Conservation (phyloP, 2,888 invertebrate genomes). For the Euclidia mi region DNA sequence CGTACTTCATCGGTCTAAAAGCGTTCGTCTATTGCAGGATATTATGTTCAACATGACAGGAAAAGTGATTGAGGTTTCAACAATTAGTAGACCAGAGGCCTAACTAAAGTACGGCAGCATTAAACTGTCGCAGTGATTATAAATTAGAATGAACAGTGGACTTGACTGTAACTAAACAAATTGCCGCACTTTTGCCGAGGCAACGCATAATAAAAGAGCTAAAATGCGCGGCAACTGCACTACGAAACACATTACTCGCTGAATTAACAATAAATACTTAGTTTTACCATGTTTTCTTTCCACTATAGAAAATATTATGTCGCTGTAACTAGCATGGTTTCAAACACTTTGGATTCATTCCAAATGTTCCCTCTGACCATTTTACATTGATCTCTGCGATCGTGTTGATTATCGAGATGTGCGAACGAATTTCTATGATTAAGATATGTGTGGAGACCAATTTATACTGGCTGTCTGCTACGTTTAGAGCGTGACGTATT, state of each 20-base stretch:
- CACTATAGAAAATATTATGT: conserved; percentile 73
- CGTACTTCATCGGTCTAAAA: too few relatives aligned
- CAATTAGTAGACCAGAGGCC: too few relatives aligned
- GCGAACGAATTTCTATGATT: conserved; percentile 32
- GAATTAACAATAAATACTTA: conserved; percentile 26
- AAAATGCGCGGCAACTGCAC: not conserved
- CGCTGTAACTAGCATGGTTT: conserved; percentile 72
- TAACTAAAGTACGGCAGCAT: too few relatives aligned
- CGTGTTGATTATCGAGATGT: conserved; percentile 50
- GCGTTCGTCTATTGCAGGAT: too few relatives aligned
- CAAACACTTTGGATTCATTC: conserved; percentile 80
- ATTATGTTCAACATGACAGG: too few relatives aligned
- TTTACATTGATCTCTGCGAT: conserved; percentile 54
- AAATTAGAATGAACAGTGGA: too few relatives aligned
- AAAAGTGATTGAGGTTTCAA: too few relatives aligned
- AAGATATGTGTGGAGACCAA: conserved; percentile 55
- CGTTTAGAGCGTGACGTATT: conserved; percentile 69
- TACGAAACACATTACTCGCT: conserved; percentile 23
- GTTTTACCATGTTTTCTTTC: conserved; percentile 40
- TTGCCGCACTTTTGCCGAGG: not conserved
- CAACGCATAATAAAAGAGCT: too few relatives aligned
- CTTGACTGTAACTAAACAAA: not conserved
- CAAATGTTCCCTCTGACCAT: conserved; percentile 69
- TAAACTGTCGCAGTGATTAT: too few relatives aligned
- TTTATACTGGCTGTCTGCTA: conserved; percentile 53